Evolutionary conservation across 23 tunicate species (phyloP).

Genomic region (Diplosoma virens): DNA sequence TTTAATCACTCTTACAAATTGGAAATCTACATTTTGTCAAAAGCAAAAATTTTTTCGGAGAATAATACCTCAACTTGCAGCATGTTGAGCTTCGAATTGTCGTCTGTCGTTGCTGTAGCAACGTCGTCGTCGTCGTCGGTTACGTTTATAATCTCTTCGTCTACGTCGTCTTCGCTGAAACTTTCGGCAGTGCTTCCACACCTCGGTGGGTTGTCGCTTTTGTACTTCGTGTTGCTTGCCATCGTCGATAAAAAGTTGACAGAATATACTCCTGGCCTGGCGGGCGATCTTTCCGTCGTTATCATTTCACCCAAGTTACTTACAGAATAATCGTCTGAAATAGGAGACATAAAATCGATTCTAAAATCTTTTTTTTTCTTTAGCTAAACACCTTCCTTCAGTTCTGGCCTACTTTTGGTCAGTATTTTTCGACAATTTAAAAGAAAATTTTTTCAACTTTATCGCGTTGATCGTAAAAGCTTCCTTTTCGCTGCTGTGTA

Average conservation of each 20-base stretch:
- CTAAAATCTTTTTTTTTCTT: not conserved
- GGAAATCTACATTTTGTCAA: too few species aligned
- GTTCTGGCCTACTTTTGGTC: not conserved
- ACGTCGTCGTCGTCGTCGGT: slow-evolving; percentile 76
- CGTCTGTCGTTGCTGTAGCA: slow-evolving; percentile 16
- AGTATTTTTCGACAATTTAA: not conserved
- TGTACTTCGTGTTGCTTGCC: not conserved
- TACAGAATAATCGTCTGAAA: not conserved
- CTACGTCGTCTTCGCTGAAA: slow-evolving; percentile 46
- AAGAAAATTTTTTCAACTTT: slow-evolving; percentile 15
- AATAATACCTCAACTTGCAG: too few species aligned
- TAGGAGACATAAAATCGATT: not conserved
- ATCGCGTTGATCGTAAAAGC: not conserved
- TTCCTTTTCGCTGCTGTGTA: slow-evolving; percentile 2
- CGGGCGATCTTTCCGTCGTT: not conserved
- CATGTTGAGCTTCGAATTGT: too few species aligned
- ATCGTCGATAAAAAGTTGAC: not conserved
- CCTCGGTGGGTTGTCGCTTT: slow-evolving; percentile 1
- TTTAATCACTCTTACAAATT: too few species aligned
- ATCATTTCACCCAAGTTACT: not conserved
- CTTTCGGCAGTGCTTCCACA: slow-evolving; percentile 48
- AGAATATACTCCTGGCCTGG: not conserved
- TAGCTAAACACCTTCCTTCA: not conserved
- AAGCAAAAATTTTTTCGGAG: too few species aligned
- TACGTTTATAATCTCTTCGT: slow-evolving; percentile 76